Evolutionary conservation across 2,888 invertebrate species (phyloP), one percentile per base, ranked within the genome.

Genomic region (Trachelus troglodyta): DNA sequence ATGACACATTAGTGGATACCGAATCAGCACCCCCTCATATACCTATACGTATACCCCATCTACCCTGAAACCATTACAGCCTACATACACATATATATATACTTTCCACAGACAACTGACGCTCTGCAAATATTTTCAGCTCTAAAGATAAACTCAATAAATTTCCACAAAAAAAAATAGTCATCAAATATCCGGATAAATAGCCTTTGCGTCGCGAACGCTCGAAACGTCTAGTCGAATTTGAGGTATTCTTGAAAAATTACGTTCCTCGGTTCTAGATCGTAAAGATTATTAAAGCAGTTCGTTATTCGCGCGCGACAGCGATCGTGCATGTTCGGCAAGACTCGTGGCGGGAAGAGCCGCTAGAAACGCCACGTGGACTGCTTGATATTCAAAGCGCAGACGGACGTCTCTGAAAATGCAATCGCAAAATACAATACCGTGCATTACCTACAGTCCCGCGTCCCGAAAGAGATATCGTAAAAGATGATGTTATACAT

Each of bases 381-480:
- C 86, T 87, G 89, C 89, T 91, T 91, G 90, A 87, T 90, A 91
- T 91, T 90, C 90, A 90, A 90, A 90, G 74, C 87, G 88, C 86
- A 84, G 86, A 85, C 89, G 87, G 87, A 88, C 89, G 89, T 90
- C 88, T 89, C 87, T 87, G 89, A 90, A 89, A 91, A 91, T 89
- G 89, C 90, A 90, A 90, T 91, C 89, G 90, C 89, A 89, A 89
- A 90, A 90, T 89, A 90, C 91, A 90, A 90, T 90, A 89, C 88
- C 87, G 84, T 89, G 87, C 87, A 88, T 88, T 90, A 89, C 89
- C 87, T 87, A 87, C 89, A 88, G 84, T 84, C 86, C 80, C 78
- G 80, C 80, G 80, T 74, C 82, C 81, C 83, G 85, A 86, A 87
- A 88, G 87, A 89, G 87, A 88, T 90, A 89, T 89, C 90, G 87